phyloP scores from a whole-genome alignment of 92 coral and sea anemone species.

The Desmophyllum pertusum region DNA sequence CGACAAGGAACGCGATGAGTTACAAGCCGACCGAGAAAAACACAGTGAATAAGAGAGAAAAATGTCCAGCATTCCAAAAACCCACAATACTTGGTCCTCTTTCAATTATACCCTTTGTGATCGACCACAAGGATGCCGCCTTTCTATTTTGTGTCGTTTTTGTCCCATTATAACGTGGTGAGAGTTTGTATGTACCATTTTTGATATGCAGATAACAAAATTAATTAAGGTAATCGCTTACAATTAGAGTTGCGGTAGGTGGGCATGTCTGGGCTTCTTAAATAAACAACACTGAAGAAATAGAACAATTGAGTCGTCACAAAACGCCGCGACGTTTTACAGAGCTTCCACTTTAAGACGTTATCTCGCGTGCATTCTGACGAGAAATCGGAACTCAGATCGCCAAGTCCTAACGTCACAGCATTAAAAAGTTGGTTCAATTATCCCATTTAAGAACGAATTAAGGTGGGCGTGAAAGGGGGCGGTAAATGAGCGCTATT shows the following conservation, averaged over 20 bases:
- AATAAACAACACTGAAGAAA: slow-evolving; percentile 60
- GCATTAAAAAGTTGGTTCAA: slow-evolving; percentile 32
- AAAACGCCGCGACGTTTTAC: slow-evolving; percentile 26
- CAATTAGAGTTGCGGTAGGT: slow-evolving; percentile 81
- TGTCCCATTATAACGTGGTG: slow-evolving; percentile 61
- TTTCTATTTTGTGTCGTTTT: slow-evolving; percentile 35
- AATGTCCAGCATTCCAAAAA: slow-evolving; percentile 48
- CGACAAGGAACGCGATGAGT: slow-evolving; percentile 1
- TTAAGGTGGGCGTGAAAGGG: slow-evolving; percentile 74
- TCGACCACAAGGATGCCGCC: slow-evolving; percentile 50
- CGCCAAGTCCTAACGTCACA: slow-evolving; percentile 28
- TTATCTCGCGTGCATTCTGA: not conserved
- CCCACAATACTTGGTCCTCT: slow-evolving; percentile 28
- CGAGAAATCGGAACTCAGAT: not conserved
- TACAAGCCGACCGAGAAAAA: slow-evolving; percentile 12
- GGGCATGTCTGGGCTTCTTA: slow-evolving; percentile 82
- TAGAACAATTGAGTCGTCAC: slow-evolving; percentile 43
- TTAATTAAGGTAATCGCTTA: slow-evolving; percentile 83
- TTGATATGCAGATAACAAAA: slow-evolving; percentile 73
- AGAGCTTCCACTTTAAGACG: not conserved
- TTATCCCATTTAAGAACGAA: slow-evolving; percentile 71
- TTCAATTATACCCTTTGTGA: slow-evolving; percentile 58
- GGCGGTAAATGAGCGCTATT: slow-evolving; percentile 53
- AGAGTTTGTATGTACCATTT: slow-evolving; percentile 55
- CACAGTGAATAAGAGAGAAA: slow-evolving; percentile 12